Evolutionary conservation across 2,797 vertebrate species (phyloP).

Genomic region (Poecile montanus): DNA sequence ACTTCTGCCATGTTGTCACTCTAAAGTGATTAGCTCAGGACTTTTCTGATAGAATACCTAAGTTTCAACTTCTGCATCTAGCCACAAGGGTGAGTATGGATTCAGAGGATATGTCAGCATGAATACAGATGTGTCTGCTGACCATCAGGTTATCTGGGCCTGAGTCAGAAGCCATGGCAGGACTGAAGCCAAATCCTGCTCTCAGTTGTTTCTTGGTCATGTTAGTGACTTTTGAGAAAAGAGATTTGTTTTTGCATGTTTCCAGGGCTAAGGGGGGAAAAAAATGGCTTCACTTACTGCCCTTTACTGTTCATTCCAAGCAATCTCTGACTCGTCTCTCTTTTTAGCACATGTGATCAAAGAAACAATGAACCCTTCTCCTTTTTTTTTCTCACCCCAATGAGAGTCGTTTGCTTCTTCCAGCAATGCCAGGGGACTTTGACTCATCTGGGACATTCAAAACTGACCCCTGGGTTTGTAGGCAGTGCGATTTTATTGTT

Average conservation of each 20-base stretch:
- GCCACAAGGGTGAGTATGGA: neutral
- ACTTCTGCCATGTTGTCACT: neutral
- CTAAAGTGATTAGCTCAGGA: constrained; percentile 26
- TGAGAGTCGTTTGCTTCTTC: constrained; percentile 11
- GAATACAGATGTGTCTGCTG: neutral
- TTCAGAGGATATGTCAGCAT: neutral
- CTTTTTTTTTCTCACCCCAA: neutral
- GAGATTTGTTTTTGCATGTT: neutral
- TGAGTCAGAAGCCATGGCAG: neutral
- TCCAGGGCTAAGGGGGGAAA: neutral
- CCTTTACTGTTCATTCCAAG: neutral
- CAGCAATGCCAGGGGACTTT: neutral
- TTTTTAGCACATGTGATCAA: constrained; percentile 41
- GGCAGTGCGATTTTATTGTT: constrained; percentile 11
- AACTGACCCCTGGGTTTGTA: neutral
- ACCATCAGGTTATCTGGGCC: neutral
- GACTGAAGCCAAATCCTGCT: neutral
- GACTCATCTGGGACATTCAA: constrained; percentile 12
- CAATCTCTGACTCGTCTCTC: neutral
- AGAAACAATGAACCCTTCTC: constrained; percentile 55
- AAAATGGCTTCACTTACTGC: neutral
- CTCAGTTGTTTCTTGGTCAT: neutral
- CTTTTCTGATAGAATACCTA: neutral
- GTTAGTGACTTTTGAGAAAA: neutral
- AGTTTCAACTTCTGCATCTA: neutral